Evolutionary conservation across 2,888 invertebrate species (phyloP), one percentile per base, ranked within the genome.

Genomic region (Tinea trinotella): DNA sequence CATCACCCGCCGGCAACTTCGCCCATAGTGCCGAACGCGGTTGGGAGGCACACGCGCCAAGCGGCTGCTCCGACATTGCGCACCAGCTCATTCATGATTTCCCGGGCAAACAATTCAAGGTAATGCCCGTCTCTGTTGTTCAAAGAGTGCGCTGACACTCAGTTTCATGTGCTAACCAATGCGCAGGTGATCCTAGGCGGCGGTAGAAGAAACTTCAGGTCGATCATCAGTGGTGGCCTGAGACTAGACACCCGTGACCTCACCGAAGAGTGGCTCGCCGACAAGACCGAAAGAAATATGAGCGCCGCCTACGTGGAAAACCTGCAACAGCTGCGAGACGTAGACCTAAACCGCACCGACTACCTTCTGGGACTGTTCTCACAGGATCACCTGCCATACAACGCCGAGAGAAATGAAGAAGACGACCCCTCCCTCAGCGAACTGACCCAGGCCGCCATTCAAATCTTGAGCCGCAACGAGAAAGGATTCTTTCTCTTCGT

Each of bases 1-100:
- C 93, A 3, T 92, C 93, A 0, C 93, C 93, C 0, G 89, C 90
- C 0, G 92, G 91, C 0, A 76, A 88, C 0, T 93, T 90, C 69
- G 92, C 93, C 0, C 90, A 90, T 65, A 76, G 86, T 0, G 90
- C 92, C 0, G 75, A 90, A 59, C 87, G 93, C 35, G 85, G 91
- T 65, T 94, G 93, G 93, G 93, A 94, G 76, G 88, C 82, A 62
- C 92, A 93, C 69, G 82, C 80, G 0, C 72, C 87, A 0, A 66
- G 64, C 15, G 62, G 65, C 1, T 92, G 93, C 62, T 77, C 80
- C 1, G 94, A 94, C 67, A 93, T 94, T 58, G 93, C 93, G 0
- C 77, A 83, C 35, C 92, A 91, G 62, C 68, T 92, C 17, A 68
- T 92, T 4, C 82, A 83, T 5, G 75, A 80, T 0, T 70, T 80